Conservation (phyloP, 2,797 vertebrate genomes). For the Salarias fasciatus region DNA sequence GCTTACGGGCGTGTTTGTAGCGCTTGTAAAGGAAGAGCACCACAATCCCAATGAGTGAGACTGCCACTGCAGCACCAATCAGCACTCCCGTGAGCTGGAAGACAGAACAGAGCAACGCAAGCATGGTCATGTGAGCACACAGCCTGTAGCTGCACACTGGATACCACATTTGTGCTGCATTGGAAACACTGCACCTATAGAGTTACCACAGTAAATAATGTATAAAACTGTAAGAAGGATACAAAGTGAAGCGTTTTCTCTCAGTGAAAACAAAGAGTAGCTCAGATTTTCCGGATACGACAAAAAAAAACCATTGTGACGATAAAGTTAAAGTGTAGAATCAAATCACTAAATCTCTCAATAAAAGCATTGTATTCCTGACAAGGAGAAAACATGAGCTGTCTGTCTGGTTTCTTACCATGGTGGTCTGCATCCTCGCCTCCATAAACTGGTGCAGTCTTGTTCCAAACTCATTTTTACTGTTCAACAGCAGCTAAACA, state of each 20-base stretch:
- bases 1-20: slow-evolving; percentile 87
- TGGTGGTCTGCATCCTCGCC: slow-evolving; percentile 89
- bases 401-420: slow-evolving; percentile 80
- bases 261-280: no score
- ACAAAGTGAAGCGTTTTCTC: no score
- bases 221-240: not conserved
- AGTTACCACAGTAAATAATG: slow-evolving; percentile 9
- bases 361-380: not conserved
- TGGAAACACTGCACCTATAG: slow-evolving; percentile 1
- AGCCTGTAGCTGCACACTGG: not conserved
- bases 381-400: not conserved
- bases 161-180: not conserved
- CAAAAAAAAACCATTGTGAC: no score
- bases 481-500: slow-evolving; percentile 72
- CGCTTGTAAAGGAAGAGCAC: slow-evolving; percentile 88
- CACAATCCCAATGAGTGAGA: slow-evolving; percentile 84
- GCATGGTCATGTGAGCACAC: not conserved
- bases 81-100: slow-evolving; percentile 88
- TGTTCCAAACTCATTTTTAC: slow-evolving; percentile 70
- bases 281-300: no score
- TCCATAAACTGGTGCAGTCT: slow-evolving; percentile 87
- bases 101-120: slow-evolving; percentile 36
- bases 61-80: slow-evolving; percentile 85
- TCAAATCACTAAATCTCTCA: no score
- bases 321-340: no score